Conservation (phyloP, 2,113 vertebrate species). For the Willisornis vidua region DNA sequence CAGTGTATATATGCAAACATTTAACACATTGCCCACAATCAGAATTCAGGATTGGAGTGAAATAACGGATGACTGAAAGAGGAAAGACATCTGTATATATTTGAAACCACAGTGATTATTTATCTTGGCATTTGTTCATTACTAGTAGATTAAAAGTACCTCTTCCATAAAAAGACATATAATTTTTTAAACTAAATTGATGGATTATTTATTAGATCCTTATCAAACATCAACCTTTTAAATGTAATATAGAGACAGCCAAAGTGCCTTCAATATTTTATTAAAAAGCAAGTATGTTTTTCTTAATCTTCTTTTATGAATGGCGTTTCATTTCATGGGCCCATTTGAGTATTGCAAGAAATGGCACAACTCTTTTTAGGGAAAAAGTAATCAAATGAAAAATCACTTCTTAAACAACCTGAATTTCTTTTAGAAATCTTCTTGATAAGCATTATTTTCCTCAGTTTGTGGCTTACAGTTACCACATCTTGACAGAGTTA, state of each 20-base stretch:
- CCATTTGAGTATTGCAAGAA: neutral
- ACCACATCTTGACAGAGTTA: neutral
- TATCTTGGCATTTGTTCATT: slow-evolving; percentile 1
- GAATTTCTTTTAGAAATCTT: neutral
- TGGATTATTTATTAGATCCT: slow-evolving; percentile 6
- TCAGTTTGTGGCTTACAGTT: neutral
- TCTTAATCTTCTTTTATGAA: neutral
- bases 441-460: neutral
- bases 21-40: neutral
- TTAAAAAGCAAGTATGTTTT: neutral
- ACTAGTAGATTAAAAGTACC: neutral
- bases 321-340: neutral
- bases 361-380: neutral
- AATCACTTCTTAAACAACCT: neutral
- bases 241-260: neutral
- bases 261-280: neutral
- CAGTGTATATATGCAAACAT: neutral
- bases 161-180: neutral
- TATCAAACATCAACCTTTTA: neutral
- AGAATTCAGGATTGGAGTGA: neutral
- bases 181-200: neutral
- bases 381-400: neutral
- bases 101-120: slow-evolving; percentile 9
- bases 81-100: slow-evolving; percentile 30
- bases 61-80: slow-evolving; percentile 20